These are phyloP conservation scores for Beroe forskalii DNA, from an alignment of 37 sponge, comb jelly and placozoan genomes.

Conservation along the genomic window DNA sequence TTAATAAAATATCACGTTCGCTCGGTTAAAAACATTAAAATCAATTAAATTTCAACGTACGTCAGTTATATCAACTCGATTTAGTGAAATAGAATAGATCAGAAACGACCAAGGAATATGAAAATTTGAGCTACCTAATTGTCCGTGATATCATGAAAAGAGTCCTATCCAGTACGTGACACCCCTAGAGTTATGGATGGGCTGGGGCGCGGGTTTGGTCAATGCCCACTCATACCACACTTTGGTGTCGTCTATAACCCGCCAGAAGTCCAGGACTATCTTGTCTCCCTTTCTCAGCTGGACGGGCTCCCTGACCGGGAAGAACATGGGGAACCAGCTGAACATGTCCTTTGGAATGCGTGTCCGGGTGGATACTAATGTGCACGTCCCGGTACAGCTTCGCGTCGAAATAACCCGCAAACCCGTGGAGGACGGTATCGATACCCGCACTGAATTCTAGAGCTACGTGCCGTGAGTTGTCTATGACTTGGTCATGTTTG, in stretches of 20 bases:
- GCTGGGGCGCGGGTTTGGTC: slow-evolving; percentile 69
- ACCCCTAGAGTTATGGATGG: slow-evolving; percentile 87
- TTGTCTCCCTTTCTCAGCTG: slow-evolving; percentile 62
- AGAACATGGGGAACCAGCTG: slow-evolving; percentile 98
- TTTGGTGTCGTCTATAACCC: slow-evolving; percentile 70
- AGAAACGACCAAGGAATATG: too few species aligned
- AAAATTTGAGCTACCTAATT: too few species aligned
- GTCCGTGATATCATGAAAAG: too few species aligned
- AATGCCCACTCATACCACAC: slow-evolving; percentile 99
- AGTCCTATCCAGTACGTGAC: slow-evolving; percentile 89
- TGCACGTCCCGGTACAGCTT: slow-evolving; percentile 78
- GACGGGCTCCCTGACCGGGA: slow-evolving; percentile 83
- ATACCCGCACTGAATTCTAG: slow-evolving; percentile 68
- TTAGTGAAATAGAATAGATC: too few species aligned
- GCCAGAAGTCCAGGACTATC: slow-evolving; percentile 80
- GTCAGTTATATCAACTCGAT: too few species aligned
- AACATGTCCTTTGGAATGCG: slow-evolving; percentile 94
- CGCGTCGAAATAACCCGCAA: slow-evolving; percentile 94
- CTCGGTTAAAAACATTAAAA: too few species aligned
- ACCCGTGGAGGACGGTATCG: slow-evolving; percentile 80
- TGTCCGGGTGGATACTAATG: slow-evolving; percentile 88
- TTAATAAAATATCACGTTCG: too few species aligned
- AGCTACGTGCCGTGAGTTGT: slow-evolving; percentile 77
- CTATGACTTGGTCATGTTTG: slow-evolving; percentile 73
- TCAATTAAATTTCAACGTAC: too few species aligned